Evolutionary conservation across 1,140 invertebrate genomes (phyloP), one percentile per base, ranked within the genome.

Genomic region (Euwallacea fornicatus): DNA sequence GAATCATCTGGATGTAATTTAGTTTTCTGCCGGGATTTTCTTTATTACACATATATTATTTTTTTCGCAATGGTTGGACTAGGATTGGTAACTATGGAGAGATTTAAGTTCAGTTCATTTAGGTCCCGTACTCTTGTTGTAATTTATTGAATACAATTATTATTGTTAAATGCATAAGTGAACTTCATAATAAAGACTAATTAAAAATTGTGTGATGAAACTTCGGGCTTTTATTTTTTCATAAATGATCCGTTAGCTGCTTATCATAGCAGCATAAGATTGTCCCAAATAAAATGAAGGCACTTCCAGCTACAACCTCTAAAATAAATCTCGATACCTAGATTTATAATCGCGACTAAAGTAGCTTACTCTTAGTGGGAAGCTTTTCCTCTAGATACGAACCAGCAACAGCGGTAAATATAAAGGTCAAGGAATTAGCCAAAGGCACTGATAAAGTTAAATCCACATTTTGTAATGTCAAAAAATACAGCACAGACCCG

Each of bases 381-480:
- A 80, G 54, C 44, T 83, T 78, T 79, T 89, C 88, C 6, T 87
- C 87, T 16, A 89, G 73, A 8, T 85, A 74, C 77, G 82, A 85
- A 2, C 88, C 89, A 7, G 86, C 86, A n/a, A 90, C 74, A 0
- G 88, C 89, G 42, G 90, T 92, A 77, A 89, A 86, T 0, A 87
- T 84, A 78, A 92, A 91, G 8, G 89, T 89, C 11, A 91, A 79
- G 3, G 89, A 88, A 83, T 91, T 91, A 56, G 88, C 85, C 8
- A 89, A 84, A 7, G 90, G 90, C 53, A 91, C 86, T 2, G 88
- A 87, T 50, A 90, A 75, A 0, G 89, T 89, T 63, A 91, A 82
- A 53, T 89, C 88, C 11, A 85, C 81, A 59, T 79, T 81, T 76
- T 86, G 85, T 33, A 92, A 79, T 0, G 85, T 84, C 33, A 86